A percentile compares a stretch with the other conserved stretches of the same genome.
phyloP scores from a whole-genome alignment of 2,797 vertebrate genomes.

The Tragopan temminckii region DNA sequence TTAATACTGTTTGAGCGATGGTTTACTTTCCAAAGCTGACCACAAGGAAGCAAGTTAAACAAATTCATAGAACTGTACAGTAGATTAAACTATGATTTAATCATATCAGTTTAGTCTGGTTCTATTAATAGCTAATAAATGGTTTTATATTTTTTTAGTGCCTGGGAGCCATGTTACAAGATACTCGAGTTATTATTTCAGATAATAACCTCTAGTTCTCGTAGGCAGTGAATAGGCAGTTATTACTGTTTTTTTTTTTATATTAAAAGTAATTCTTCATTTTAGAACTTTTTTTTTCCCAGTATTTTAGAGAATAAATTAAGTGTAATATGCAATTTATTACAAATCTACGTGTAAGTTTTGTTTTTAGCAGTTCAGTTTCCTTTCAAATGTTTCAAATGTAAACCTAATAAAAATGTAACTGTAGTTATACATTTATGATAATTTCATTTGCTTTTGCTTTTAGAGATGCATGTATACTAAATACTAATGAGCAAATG shows the following conservation, averaged over 20 bases:
- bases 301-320: conserved; percentile 6
- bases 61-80: conserved; percentile 21
- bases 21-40: conserved; percentile 59
- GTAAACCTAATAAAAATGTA: conserved; percentile 49
- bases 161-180: conserved; percentile 8
- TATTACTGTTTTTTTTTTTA: not conserved
- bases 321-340: not conserved
- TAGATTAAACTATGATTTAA: conserved; percentile 63
- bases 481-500: conserved; percentile 65
- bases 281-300: not conserved
- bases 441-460: conserved; percentile 52
- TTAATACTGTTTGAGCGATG: not conserved
- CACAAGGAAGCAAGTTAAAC: conserved; percentile 58
- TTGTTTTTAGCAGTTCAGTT: not conserved
- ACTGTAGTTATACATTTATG: conserved; percentile 51
- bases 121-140: conserved; percentile 71
- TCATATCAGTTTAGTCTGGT: conserved; percentile 45
- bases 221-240: not conserved
- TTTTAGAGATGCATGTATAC: conserved; percentile 34
- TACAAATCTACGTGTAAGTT: not conserved
- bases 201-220: conserved; percentile 17
- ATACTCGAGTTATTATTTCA: conserved; percentile 36
- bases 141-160: conserved; percentile 46
- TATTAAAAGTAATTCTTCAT: not conserved
- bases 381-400: conserved; percentile 12